Conservation (phyloP, 1,140 invertebrate species). For the Heliconius melpomene region DNA sequence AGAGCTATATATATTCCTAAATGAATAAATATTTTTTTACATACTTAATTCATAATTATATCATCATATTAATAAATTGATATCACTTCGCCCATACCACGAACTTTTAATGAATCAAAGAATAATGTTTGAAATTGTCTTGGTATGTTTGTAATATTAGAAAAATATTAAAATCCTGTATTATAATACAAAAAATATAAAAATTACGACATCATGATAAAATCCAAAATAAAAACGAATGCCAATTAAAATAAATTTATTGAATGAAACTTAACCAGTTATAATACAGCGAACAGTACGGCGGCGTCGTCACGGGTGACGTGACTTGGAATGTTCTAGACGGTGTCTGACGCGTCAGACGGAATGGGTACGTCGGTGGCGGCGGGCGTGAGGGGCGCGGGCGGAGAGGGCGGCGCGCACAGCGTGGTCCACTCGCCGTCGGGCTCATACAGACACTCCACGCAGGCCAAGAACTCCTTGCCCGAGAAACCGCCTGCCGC, state of each 20-base stretch:
- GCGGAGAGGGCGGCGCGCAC: slow-evolving; percentile 60
- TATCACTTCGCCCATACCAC: no score
- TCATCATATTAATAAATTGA: no score
- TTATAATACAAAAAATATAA: no score
- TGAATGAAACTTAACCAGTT: slow-evolving; percentile 18
- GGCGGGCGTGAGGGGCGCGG: slow-evolving; percentile 32
- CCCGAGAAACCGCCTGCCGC: slow-evolving; percentile 84
- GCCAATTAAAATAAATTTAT: slow-evolving; percentile 21
- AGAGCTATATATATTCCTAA: no score
- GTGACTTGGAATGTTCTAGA: slow-evolving; percentile 9
- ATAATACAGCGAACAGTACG: slow-evolving; percentile 17
- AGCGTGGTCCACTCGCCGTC: slow-evolving; percentile 89
- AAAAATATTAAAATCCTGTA: no score
- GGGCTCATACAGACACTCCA: slow-evolving; percentile 88
- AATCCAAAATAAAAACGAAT: not conserved
- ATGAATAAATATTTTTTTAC: no score
- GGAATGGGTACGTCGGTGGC: slow-evolving; percentile 16
- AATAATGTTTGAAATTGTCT: no score
- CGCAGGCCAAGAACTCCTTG: slow-evolving; percentile 89
- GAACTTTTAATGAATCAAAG: no score
- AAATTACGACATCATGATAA: no score
- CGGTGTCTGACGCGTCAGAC: not conserved
- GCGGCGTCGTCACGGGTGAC: not conserved
- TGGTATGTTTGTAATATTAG: no score
- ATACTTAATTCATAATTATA: no score